phyloP scores from a whole-genome alignment of 2,797 vertebrate species.

The Diglossa cyanea region DNA sequence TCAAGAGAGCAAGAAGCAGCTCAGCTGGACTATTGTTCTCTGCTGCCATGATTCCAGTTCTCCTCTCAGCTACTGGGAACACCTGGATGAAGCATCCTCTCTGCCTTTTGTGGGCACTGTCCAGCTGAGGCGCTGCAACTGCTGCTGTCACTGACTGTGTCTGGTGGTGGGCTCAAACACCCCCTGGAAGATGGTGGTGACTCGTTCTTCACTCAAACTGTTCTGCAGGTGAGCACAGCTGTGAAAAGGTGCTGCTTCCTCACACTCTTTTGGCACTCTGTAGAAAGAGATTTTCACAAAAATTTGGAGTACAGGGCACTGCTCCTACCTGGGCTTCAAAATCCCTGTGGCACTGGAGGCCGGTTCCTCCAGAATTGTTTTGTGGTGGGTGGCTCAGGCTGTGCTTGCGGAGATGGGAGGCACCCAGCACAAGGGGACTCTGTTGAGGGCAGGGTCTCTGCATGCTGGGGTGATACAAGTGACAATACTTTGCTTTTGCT shows the following conservation, averaged over 20 bases:
- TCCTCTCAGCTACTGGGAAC: too few species aligned
- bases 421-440: not conserved
- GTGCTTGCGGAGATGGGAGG: not conserved
- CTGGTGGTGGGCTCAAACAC: not conserved
- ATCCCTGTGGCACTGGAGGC: not conserved
- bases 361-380: not conserved
- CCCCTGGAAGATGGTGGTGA: not conserved
- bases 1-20: not conserved
- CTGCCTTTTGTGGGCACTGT: not conserved
- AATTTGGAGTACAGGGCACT: accelerated
- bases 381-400: not conserved
- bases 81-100: not conserved
- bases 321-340: not conserved
- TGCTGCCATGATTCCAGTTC: not conserved
- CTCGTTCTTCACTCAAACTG: not conserved
- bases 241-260: not conserved
- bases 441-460: not conserved
- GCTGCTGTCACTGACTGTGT: not conserved
- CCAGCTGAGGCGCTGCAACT: not conserved
- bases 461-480: accelerated
- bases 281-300: not conserved
- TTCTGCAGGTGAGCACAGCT: not conserved
- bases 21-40: not conserved
- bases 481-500: not conserved
- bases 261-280: not conserved